Conservation (phyloP, 2,888 invertebrate species). For the Cepaea hortensis region DNA sequence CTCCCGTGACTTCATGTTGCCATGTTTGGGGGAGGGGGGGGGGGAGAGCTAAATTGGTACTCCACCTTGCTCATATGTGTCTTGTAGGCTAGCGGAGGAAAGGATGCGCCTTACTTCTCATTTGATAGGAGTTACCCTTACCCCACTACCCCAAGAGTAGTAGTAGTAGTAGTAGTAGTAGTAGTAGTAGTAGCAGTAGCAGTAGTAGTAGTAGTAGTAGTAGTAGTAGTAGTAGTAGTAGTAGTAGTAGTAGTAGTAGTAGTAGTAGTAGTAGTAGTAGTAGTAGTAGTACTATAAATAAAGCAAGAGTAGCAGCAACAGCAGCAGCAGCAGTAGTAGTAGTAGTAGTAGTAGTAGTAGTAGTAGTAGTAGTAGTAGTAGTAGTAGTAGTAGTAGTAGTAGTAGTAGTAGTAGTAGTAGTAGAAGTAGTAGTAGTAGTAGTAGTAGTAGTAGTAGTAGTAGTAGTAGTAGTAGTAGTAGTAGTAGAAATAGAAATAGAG, state of each 20-base stretch:
- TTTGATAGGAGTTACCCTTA: too few relatives aligned
- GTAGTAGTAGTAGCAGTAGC: slow-evolving; percentile 3
- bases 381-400: neutral
- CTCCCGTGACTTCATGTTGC: too few relatives aligned
- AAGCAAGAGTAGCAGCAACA: neutral
- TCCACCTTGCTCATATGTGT: too few relatives aligned
- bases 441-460: too few relatives aligned
- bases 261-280: neutral
- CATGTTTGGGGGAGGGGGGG: too few relatives aligned
- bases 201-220: neutral
- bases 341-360: slow-evolving; percentile 10
- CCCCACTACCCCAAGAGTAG: neutral
- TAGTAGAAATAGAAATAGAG: too few relatives aligned
- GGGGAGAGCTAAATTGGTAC: too few relatives aligned
- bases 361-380: neutral
- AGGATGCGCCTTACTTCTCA: too few relatives aligned
- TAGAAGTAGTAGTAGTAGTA: too few relatives aligned
- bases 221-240: slow-evolving; percentile 8
- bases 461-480: too few relatives aligned
- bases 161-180: slow-evolving; percentile 21
- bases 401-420: neutral
- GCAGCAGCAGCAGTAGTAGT: neutral
- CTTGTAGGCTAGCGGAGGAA: too few relatives aligned
- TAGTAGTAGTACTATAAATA: neutral
- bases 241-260: slow-evolving; percentile 4